Evolutionary conservation across 2,113 vertebrate species (phyloP).

Genomic region (Cephalopterus ornatus): DNA sequence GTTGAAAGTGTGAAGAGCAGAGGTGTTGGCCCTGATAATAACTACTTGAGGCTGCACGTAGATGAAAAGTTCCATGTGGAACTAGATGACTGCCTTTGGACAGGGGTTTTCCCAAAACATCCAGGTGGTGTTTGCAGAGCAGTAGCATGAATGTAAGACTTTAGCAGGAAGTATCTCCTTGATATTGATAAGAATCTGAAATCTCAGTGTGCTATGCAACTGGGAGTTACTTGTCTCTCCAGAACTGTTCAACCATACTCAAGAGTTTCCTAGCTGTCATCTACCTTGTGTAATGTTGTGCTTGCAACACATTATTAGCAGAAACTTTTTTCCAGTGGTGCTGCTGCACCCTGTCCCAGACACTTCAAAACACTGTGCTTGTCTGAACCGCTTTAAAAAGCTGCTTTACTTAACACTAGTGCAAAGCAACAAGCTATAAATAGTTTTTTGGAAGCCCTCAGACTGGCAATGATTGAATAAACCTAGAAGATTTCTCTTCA

Average conservation of each 20-base stretch:
- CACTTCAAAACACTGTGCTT: neutral
- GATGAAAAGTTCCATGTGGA: neutral
- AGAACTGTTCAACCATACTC: neutral
- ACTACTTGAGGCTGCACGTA: neutral
- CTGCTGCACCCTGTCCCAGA: neutral
- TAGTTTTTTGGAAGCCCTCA: neutral
- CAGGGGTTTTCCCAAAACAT: neutral
- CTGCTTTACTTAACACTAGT: neutral
- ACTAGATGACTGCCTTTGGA: neutral
- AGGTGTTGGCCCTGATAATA: neutral
- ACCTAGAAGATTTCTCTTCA: neutral
- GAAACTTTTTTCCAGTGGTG: neutral
- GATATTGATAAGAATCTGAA: neutral
- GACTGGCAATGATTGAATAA: neutral
- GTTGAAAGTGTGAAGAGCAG: neutral
- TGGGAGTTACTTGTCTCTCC: neutral
- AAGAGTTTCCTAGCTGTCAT: neutral
- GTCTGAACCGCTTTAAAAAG: neutral
- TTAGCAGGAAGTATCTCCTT: neutral
- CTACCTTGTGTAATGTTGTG: neutral
- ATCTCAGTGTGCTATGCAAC: neutral
- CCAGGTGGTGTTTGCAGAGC: neutral
- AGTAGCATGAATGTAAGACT: neutral
- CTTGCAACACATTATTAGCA: neutral
- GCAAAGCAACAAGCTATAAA: constrained; percentile 1